A percentile compares a stretch with the other conserved stretches of the same genome.
Evolutionary conservation across 2,797 vertebrate genomes (phyloP).

Genomic region (Sebastolobus altivelis): DNA sequence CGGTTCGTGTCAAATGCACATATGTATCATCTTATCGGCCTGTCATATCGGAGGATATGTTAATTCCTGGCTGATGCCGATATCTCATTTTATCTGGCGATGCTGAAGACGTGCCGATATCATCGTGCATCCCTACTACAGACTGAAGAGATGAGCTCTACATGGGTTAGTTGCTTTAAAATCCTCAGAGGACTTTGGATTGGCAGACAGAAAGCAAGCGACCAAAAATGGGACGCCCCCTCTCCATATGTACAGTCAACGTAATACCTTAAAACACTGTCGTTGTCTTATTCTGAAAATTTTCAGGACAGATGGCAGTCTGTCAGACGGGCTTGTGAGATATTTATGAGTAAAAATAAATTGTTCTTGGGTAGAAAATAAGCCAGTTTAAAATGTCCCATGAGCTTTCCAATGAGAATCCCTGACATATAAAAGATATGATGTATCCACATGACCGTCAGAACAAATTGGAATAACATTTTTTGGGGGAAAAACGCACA

Average conservation of each 20-base stretch:
- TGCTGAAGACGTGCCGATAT: neutral
- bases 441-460: neutral
- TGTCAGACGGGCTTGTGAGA: neutral
- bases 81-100: neutral
- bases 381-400: neutral
- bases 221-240: neutral
- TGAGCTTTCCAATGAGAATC: neutral
- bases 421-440: neutral
- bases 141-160: constrained; percentile 8
- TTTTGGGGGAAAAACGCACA: neutral
- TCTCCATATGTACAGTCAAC: constrained; percentile 4
- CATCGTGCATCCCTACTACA: neutral
- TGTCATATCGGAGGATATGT: neutral
- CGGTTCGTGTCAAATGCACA: neutral
- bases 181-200: constrained; percentile 9
- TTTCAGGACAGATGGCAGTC: neutral
- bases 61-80: neutral
- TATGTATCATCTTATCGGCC: neutral
- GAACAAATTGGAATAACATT: neutral
- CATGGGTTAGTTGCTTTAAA: constrained; percentile 26
- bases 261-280: neutral
- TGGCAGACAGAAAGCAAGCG: neutral
- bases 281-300: neutral
- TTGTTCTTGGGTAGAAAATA: neutral
- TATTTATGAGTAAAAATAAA: neutral